Conservation (phyloP, 2,797 vertebrate genomes). For the Danionella dracula region DNA sequence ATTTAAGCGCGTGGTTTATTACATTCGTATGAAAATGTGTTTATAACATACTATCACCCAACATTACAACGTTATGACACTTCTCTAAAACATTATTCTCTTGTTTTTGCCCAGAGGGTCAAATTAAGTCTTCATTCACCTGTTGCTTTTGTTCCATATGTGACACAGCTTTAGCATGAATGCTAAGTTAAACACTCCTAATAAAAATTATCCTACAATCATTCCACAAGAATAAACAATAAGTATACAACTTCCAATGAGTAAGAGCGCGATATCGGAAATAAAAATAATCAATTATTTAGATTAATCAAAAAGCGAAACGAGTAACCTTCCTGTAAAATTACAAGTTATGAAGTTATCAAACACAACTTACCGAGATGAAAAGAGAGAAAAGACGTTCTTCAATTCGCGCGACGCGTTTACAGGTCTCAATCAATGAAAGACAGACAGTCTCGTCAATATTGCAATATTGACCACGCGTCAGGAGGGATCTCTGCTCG, state of each 20-base stretch:
- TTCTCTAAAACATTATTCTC: neutral
- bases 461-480: neutral
- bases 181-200: neutral
- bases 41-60: neutral
- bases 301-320: neutral
- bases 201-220: no score
- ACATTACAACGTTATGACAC: no score
- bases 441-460: no score
- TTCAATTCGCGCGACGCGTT: neutral
- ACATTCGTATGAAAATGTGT: neutral
- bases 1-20: neutral
- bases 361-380: constrained; percentile 6
- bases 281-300: neutral
- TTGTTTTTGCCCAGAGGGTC: neutral
- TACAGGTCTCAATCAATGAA: neutral
- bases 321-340: neutral
- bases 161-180: constrained; percentile 5
- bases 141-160: constrained; percentile 31
- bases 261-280: no score
- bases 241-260: no score
- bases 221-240: no score
- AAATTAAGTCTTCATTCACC: neutral
- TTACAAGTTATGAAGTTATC: neutral
- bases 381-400: neutral
- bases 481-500: neutral